Evolutionary conservation across 1,140 invertebrate species (phyloP).

Genomic region (Sinella curviseta): DNA sequence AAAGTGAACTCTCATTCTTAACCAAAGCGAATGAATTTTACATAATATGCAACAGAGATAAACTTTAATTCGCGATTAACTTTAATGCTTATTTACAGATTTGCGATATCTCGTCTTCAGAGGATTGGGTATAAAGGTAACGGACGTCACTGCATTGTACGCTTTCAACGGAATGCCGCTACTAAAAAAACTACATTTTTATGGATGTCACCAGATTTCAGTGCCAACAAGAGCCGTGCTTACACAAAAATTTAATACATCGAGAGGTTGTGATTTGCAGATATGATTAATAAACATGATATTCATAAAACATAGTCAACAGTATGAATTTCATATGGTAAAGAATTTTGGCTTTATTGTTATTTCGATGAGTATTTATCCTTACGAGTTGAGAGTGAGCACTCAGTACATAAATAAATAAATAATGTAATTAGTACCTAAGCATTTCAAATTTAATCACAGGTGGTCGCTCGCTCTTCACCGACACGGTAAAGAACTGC

Average conservation of each 20-base stretch:
- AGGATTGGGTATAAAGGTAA: slow-evolving; percentile 47
- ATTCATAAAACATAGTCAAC: too few relatives aligned
- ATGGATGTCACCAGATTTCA: slow-evolving; percentile 42
- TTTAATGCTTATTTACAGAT: slow-evolving; percentile 23
- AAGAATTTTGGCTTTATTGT: too few relatives aligned
- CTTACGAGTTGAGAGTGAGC: too few relatives aligned
- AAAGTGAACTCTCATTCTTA: slow-evolving; percentile 31
- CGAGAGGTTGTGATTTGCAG: slow-evolving; percentile 37
- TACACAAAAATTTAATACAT: slow-evolving; percentile 15
- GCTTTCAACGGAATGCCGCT: slow-evolving; percentile 36
- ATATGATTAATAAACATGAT: too few relatives aligned
- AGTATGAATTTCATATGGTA: too few relatives aligned
- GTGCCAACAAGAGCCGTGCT: not conserved
- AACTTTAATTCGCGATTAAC: not conserved
- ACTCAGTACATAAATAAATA: too few relatives aligned
- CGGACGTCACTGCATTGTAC: slow-evolving; percentile 34
- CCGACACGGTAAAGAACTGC: too few relatives aligned
- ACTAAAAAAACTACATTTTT: slow-evolving; percentile 44
- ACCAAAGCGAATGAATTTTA: not conserved
- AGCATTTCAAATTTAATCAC: too few relatives aligned
- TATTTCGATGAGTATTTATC: too few relatives aligned
- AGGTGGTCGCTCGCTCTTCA: too few relatives aligned
- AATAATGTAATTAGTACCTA: too few relatives aligned
- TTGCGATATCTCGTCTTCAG: slow-evolving; percentile 36
- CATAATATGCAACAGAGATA: not conserved